phyloP scores from a whole-genome alignment of 2,113 vertebrate species.

The Lota lota region DNA sequence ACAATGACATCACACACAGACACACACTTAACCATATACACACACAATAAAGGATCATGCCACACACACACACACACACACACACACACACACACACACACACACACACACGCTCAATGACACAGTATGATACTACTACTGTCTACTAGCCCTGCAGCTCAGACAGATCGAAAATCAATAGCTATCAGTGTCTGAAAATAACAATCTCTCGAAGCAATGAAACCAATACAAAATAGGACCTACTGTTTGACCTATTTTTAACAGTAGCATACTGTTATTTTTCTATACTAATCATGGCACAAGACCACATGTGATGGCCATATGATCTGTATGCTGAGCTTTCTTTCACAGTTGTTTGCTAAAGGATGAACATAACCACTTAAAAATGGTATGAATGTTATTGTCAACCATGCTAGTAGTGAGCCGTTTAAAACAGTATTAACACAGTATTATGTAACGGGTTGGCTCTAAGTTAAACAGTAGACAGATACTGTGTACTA shows the following conservation, averaged over 20 bases:
- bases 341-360: too few species aligned
- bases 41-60: background rate
- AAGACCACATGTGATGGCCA: background rate
- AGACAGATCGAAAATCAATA: slow-evolving; percentile 22
- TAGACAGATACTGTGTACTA: too few species aligned
- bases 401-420: too few species aligned
- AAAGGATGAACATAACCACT: too few species aligned
- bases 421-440: too few species aligned
- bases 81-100: slow-evolving; percentile 23
- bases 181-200: slow-evolving; percentile 19
- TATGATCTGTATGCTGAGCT: background rate
- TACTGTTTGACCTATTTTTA: background rate
- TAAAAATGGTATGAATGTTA: too few species aligned
- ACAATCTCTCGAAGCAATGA: slow-evolving; percentile 1
- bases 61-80: slow-evolving; percentile 17
- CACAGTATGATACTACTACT: slow-evolving; percentile 11
- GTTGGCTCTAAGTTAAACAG: too few species aligned
- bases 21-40: slow-evolving; percentile 26
- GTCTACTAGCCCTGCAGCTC: slow-evolving; percentile 20
- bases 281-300: background rate
- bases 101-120: background rate
- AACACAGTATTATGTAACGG: too few species aligned
- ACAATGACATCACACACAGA: slow-evolving; percentile 10
- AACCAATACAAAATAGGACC: background rate
- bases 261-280: too few species aligned